Evolutionary conservation across 2,797 vertebrate species (phyloP), one percentile per base, ranked within the genome.

Genomic region (Trematomus bernacchii): DNA sequence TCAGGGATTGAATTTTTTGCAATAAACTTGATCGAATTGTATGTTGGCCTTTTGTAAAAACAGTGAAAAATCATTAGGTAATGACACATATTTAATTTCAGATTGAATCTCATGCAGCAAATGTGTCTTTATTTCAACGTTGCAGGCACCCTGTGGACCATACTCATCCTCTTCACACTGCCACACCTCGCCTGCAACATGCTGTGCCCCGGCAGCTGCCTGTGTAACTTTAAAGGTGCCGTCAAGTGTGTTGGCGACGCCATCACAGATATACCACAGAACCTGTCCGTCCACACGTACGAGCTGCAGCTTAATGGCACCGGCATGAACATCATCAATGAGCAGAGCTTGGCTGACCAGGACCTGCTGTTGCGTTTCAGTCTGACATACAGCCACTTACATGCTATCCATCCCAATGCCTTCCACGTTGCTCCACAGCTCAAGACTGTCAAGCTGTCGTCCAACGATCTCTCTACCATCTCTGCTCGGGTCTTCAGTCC

Each of bases 401-500:
- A 92, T 54, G 85, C 91, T 4, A 85, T 97, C 83, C 94, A 95
- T 21, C 94, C 96, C 0, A 75, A 10, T 55, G 95, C 96, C 63
- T 99, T 99, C 83, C 55, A 90, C 0, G 77, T 85, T 51, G 90
- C 94, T 62, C 82, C 91, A 23, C 92, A 93, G 58, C 92, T 99
- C 3, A 94, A 70, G 78, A 95, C 94, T 13, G 80, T 98, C 66
- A 94, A 89, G 79, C 71, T 99, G 62, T 93, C 96, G 0, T 85
- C 42, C 65, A 97, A 96, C 59, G 40, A 83, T 33, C 94, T 98
- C 54, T 76, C 85, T 0, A 69, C 76, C 11, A 75, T 98, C 66
- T 96, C 97, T 0, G 42, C 66, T 12, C 77, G 15, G 42, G 92
- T 95, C 6, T 95, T 99, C 76, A 92, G 90, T 73, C 89, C 91